phyloP scores from a whole-genome alignment of 2,888 invertebrate species.

The Diaperis boleti region DNA sequence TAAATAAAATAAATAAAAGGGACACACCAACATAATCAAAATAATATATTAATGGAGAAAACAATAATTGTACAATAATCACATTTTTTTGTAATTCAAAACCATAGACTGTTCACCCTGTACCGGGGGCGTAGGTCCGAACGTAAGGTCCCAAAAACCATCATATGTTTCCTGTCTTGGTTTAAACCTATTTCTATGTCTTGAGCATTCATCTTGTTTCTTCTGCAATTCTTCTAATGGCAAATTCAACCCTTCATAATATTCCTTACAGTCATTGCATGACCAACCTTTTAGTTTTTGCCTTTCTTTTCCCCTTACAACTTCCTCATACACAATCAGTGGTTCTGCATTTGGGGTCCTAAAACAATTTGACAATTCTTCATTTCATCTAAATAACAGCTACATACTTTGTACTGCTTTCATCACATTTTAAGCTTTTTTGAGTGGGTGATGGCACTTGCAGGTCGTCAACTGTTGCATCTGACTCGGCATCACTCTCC shows the following conservation, averaged over 20 bases:
- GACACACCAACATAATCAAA: background rate
- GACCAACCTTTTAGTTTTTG: slow-evolving; percentile 55
- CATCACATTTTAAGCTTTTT: no score
- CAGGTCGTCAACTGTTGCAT: slow-evolving; percentile 22
- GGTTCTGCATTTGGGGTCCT: slow-evolving; percentile 39
- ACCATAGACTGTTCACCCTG: slow-evolving; percentile 21
- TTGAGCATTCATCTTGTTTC: slow-evolving; percentile 66
- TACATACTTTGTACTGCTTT: background rate
- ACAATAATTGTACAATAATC: slow-evolving; percentile 6
- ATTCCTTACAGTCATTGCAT: slow-evolving; percentile 54
- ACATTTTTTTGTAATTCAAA: slow-evolving; percentile 19
- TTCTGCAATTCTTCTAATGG: slow-evolving; percentile 62
- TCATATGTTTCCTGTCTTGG: slow-evolving; percentile 55
- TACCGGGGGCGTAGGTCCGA: slow-evolving; percentile 15
- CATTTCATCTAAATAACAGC: background rate
- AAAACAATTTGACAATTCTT: slow-evolving; percentile 16
- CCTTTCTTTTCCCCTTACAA: slow-evolving; percentile 54
- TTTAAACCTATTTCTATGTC: slow-evolving; percentile 65
- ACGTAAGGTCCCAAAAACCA: slow-evolving; percentile 50
- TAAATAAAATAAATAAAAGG: no score
- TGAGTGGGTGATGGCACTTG: background rate
- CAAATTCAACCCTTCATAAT: slow-evolving; percentile 55
- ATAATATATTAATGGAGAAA: no score
- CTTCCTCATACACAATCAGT: slow-evolving; percentile 33
- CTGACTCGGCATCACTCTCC: slow-evolving; percentile 14